These are phyloP conservation scores for Lerema accius DNA, from an alignment of 1,140 invertebrate genomes.

Conservation along the genomic window DNA sequence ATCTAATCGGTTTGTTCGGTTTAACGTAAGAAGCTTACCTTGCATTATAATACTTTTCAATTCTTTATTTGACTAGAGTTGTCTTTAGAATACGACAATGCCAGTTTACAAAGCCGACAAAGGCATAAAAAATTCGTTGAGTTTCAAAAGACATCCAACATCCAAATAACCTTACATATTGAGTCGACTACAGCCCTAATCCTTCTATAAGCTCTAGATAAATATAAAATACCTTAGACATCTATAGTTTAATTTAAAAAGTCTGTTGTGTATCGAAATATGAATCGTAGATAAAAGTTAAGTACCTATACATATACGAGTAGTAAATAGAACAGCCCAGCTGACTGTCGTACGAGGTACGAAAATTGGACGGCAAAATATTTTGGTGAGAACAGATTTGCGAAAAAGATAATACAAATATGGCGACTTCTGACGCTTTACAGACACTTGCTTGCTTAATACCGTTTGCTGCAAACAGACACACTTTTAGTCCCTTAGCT, in stretches of 20 bases:
- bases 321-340: conserved; percentile 67
- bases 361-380: conserved; percentile 77
- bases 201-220: conserved; percentile 80
- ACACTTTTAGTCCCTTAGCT: no score
- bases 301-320: conserved; percentile 42
- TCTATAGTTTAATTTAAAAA: conserved; percentile 65
- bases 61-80: no score
- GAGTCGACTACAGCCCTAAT: conserved; percentile 65
- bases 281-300: conserved; percentile 61
- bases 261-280: conserved; percentile 69
- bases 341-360: conserved; percentile 54
- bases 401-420: conserved; percentile 18
- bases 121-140: neutral
- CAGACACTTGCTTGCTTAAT: no score
- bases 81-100: neutral
- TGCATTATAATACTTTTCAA: no score
- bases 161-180: conserved; percentile 42
- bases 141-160: conserved; percentile 17
- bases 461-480: no score
- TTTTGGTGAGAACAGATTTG: conserved; percentile 57
- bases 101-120: no score
- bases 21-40: no score
- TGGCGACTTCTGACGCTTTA: no score
- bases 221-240: conserved; percentile 77
- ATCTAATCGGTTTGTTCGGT: no score